Evolutionary conservation across 2,888 invertebrate species (phyloP), one percentile per base, ranked within the genome.

Genomic region (Rapana venosa): DNA sequence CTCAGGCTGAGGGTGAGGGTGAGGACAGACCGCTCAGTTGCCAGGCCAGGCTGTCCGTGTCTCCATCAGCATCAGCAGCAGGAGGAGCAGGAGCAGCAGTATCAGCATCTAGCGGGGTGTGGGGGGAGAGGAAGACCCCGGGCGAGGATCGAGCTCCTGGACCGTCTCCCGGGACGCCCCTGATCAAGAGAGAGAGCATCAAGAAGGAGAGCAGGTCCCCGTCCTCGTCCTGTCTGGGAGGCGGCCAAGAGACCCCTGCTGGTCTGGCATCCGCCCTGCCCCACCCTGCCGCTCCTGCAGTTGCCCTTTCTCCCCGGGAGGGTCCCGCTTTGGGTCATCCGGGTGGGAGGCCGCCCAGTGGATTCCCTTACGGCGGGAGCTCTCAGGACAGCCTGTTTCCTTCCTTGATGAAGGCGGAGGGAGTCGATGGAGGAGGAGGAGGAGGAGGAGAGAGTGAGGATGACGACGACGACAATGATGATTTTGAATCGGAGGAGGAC

Each of bases 401-500:
- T 20, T 17, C 35, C 36, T 8, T 36, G 81, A 81, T 36, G 36
- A 36, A 81, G 22, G 81, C 17, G 36, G 81, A 36, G n/a, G 81
- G 81, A 81, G 81, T 35, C 35, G 81, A 22, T 6, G 36, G 36
- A 81, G 81, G 81, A 81, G 81, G 81, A 81, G 81, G 36, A 22
- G 22, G 81, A 11, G 77, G 32, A 32, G 77, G 30, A 47, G 84
- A 84, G 84, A 84, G 56, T 56, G 84, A 84, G 8, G 84, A 85
- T 1, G 85, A 85, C 56, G 85, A 58, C 5, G 58, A 85, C n/a
- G 85, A 85, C 30, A 56, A 85, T 8, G 85, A 85, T 32, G 58
- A 61, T 30, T 81, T 36, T 20, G 85, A 85, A 56, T 61, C 58
- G 85, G 85, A 61, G 61, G 85, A 85, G 30, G 85, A 85, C 2